Conservation (phyloP, 2,113 vertebrate species). For the Gallinago jamesoni region DNA sequence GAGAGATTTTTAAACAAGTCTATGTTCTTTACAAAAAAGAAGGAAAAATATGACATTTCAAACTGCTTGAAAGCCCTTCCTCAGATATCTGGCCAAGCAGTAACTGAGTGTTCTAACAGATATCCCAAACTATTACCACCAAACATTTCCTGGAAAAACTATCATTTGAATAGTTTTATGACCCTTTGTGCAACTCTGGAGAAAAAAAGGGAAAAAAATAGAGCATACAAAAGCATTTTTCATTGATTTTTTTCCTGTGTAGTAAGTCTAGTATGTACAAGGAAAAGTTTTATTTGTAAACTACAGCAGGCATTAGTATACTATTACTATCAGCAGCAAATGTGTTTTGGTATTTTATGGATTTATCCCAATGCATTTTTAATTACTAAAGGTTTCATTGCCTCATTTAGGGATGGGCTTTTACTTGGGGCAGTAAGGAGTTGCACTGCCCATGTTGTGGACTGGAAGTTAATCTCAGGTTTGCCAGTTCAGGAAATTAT, state of each 20-base stretch:
- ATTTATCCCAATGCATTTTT: background rate
- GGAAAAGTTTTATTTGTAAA: background rate
- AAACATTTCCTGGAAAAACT: constrained; percentile 67
- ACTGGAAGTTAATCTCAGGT: background rate
- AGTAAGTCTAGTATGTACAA: background rate
- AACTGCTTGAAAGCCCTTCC: constrained; percentile 32
- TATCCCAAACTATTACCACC: constrained; percentile 36
- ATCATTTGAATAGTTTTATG: constrained; percentile 60
- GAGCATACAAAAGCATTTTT: background rate
- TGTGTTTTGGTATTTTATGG: background rate
- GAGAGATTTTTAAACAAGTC: background rate
- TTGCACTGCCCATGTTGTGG: background rate
- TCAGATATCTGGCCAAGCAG: constrained; percentile 52
- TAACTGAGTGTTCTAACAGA: constrained; percentile 60
- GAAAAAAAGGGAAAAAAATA: background rate
- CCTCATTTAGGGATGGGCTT: background rate
- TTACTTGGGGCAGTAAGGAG: background rate
- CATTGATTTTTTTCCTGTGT: background rate
- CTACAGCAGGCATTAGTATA: background rate
- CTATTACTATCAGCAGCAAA: background rate
- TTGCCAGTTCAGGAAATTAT: background rate
- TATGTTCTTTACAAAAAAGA: background rate
- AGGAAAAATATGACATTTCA: constrained; percentile 22
- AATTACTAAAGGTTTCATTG: background rate
- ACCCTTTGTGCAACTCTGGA: constrained; percentile 42